These are phyloP conservation scores for Rhynchopsitta pachyrhyncha DNA, from an alignment of 2,113 vertebrate species.

Conservation along the genomic window DNA sequence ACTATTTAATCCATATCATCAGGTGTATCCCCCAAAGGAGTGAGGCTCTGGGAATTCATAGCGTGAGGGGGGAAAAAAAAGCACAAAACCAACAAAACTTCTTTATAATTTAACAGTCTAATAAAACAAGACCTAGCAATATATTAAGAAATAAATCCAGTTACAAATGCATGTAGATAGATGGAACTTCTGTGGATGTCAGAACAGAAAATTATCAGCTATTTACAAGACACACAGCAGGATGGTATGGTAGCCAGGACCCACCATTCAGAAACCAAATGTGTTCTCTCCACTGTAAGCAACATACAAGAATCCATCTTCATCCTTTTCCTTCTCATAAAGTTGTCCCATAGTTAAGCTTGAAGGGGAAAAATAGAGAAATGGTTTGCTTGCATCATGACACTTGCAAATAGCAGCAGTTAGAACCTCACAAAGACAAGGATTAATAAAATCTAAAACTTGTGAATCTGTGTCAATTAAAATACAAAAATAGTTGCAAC, in stretches of 20 bases:
- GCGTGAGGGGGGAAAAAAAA: conserved; percentile 65
- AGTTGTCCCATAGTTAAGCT: conserved; percentile 98
- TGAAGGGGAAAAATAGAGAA: conserved; percentile 44
- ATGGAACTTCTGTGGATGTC: conserved; percentile 54
- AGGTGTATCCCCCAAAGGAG: conserved; percentile 55
- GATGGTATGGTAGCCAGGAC: conserved; percentile 54
- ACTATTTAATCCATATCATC: conserved; percentile 69
- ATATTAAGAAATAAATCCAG: conserved; percentile 82
- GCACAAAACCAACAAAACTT: conserved; percentile 68
- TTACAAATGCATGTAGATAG: conserved; percentile 75
- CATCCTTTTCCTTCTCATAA: conserved; percentile 96
- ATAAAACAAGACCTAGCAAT: conserved; percentile 74
- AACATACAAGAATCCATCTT: conserved; percentile 97
- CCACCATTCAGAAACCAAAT: conserved; percentile 83
- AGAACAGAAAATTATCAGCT: conserved; percentile 71
- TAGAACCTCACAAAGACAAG: background rate
- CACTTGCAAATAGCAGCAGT: background rate
- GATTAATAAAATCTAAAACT: background rate
- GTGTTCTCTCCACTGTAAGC: conserved; percentile 99
- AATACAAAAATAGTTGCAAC: background rate
- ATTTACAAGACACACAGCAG: conserved; percentile 80
- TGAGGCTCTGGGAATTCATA: conserved; percentile 66
- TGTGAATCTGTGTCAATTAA: background rate
- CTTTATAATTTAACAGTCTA: conserved; percentile 78
- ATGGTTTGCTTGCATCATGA: background rate